These are phyloP conservation scores for Drosophila quinaria DNA, from an alignment of 2,888 invertebrate species.

Conservation along the genomic window DNA sequence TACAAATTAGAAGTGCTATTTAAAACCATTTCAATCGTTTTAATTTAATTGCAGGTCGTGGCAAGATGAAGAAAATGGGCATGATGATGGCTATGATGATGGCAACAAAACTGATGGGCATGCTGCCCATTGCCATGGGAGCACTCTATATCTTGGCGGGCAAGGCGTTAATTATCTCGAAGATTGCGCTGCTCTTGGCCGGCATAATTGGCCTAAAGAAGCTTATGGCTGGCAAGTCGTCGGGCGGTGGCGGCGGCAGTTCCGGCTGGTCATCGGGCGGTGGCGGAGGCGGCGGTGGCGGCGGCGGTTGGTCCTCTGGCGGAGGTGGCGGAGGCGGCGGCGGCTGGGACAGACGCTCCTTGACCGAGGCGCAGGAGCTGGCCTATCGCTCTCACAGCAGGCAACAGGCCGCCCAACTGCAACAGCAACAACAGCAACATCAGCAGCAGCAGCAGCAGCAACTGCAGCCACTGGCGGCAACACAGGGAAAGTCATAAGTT, in stretches of 20 bases:
- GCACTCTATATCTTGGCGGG: conserved; percentile 93
- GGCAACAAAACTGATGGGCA: conserved; percentile 93
- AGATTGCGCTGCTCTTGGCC: conserved; percentile 92
- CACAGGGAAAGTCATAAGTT: conserved; percentile 64
- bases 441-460: conserved; percentile 45
- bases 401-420: conserved; percentile 79
- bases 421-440: conserved; percentile 54
- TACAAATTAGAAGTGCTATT: conserved; percentile 4
- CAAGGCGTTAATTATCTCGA: conserved; percentile 93
- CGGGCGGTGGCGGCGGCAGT: conserved; percentile 83
- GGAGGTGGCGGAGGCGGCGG: conserved; percentile 87
- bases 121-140: conserved; percentile 93
- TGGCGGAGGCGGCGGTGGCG: conserved; percentile 80
- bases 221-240: conserved; percentile 90
- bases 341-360: conserved; percentile 91
- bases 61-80: conserved; percentile 95
- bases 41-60: conserved; percentile 88
- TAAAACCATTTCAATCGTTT: conserved; percentile 1
- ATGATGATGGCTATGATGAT: conserved; percentile 95
- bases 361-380: conserved; percentile 88
- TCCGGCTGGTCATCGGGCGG: conserved; percentile 82
- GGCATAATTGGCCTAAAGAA: conserved; percentile 94
- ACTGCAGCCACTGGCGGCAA: conserved; percentile 45
- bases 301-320: conserved; percentile 86
- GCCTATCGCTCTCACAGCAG: conserved; percentile 90